These are phyloP conservation scores for Hesperophylax magnus DNA, from an alignment of 1,140 invertebrate genomes.

Conservation along the genomic window DNA sequence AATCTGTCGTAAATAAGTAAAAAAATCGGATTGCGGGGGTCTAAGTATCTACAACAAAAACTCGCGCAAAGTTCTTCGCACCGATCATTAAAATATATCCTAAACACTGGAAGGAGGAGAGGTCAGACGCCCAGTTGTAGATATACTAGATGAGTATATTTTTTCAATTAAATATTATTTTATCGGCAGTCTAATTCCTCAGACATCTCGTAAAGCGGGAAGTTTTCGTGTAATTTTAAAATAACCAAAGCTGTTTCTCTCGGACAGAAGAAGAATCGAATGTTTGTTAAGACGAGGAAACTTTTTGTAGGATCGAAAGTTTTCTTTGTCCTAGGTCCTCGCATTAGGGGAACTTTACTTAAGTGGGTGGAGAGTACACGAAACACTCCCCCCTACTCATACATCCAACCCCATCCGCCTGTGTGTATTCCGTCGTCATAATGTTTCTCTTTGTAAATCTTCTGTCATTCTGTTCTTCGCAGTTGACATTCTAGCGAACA, in stretches of 20 bases:
- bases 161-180: too few relatives aligned
- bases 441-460: constrained; percentile 17
- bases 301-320: constrained; percentile 3
- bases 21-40: too few relatives aligned
- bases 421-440: not conserved
- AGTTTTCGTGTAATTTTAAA: constrained; percentile 18
- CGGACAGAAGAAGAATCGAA: not conserved
- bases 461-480: not conserved
- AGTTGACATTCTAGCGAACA: not conserved
- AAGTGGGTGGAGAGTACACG: not conserved
- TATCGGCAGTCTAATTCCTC: too few relatives aligned
- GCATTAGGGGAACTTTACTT: constrained; percentile 21
- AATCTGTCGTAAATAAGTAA: too few relatives aligned
- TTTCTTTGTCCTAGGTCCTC: constrained; percentile 23
- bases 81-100: too few relatives aligned
- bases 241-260: not conserved
- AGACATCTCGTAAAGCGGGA: not conserved
- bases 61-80: too few relatives aligned
- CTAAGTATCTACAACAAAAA: too few relatives aligned
- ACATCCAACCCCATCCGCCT: not conserved
- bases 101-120: too few relatives aligned
- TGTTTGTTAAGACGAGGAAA: not conserved
- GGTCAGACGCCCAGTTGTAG: too few relatives aligned
- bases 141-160: too few relatives aligned
- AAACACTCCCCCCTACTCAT: too few relatives aligned